These are phyloP conservation scores for Ctenoplectra terminalis DNA, from an alignment of 1,140 invertebrate species.

Conservation along the genomic window DNA sequence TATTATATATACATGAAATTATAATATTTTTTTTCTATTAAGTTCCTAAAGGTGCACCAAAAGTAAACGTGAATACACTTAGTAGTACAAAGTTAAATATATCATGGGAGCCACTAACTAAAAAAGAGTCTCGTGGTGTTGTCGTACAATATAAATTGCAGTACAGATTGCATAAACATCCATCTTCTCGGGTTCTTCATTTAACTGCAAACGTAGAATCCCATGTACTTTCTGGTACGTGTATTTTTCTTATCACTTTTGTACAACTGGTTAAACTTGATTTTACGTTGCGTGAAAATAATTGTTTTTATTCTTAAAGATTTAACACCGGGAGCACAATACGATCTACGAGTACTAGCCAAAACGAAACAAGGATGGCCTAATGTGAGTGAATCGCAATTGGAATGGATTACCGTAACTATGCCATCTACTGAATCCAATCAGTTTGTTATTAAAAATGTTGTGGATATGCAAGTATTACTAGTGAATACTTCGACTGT, in stretches of 20 bases:
- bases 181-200: constrained; percentile 80
- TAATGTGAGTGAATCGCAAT: constrained; percentile 80
- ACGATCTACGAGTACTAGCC: constrained; percentile 85
- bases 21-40: constrained; percentile 52
- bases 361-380: constrained; percentile 82
- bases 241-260: neutral
- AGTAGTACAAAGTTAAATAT: constrained; percentile 84
- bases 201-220: constrained; percentile 79
- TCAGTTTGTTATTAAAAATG: constrained; percentile 70
- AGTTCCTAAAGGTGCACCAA: constrained; percentile 85
- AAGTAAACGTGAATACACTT: constrained; percentile 82
- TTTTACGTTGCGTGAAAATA: neutral
- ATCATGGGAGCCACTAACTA: constrained; percentile 85
- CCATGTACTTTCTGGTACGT: constrained; percentile 83
- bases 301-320: constrained; percentile 71
- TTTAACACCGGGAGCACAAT: constrained; percentile 83
- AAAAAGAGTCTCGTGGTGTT: constrained; percentile 84
- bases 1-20: neutral
- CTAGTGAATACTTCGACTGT: constrained; percentile 80
- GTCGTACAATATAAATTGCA: constrained; percentile 86
- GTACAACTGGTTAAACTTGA: neutral
- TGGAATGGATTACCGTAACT: constrained; percentile 83
- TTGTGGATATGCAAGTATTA: constrained; percentile 79
- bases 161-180: constrained; percentile 83
- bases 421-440: constrained; percentile 78